These are phyloP conservation scores for Tachypleus tridentatus DNA, from an alignment of 1,140 invertebrate species.

Conservation along the genomic window DNA sequence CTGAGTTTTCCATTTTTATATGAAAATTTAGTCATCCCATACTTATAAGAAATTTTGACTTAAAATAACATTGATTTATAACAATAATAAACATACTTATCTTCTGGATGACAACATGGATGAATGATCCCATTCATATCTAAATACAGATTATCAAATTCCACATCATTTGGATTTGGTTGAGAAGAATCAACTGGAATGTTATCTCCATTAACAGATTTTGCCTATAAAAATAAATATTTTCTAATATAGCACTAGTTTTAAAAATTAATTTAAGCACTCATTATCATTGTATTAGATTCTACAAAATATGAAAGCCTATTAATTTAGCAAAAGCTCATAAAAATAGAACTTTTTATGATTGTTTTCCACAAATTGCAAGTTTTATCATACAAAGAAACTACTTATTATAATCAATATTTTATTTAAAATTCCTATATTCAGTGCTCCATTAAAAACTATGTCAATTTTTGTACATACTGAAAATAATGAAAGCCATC, in stretches of 20 bases:
- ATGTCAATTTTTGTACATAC: too few species aligned
- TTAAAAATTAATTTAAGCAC: background rate
- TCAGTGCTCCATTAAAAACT: too few species aligned
- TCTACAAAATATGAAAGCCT: conserved; percentile 25
- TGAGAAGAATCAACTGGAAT: conserved; percentile 66
- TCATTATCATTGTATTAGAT: conserved; percentile 27
- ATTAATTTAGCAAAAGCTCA: conserved; percentile 1
- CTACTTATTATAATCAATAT: too few species aligned
- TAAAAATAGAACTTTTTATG: background rate
- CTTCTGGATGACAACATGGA: conserved; percentile 99
- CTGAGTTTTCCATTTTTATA: too few species aligned
- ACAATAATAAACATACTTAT: conserved; percentile 50
- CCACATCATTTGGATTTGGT: conserved; percentile 91
- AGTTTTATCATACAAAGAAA: background rate
- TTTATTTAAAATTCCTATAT: too few species aligned
- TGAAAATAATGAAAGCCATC: too few species aligned
- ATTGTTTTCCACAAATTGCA: background rate
- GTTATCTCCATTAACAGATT: conserved; percentile 39
- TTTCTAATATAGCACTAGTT: background rate
- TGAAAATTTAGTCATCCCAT: too few species aligned
- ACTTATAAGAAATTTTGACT: too few species aligned
- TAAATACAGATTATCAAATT: conserved; percentile 97
- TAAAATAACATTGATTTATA: too few species aligned
- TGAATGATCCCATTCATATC: conserved; percentile 99
- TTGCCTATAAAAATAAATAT: conserved; percentile 31